Conservation (phyloP, 2,797 vertebrate genomes). For the Pseudopleuronectes americanus region DNA sequence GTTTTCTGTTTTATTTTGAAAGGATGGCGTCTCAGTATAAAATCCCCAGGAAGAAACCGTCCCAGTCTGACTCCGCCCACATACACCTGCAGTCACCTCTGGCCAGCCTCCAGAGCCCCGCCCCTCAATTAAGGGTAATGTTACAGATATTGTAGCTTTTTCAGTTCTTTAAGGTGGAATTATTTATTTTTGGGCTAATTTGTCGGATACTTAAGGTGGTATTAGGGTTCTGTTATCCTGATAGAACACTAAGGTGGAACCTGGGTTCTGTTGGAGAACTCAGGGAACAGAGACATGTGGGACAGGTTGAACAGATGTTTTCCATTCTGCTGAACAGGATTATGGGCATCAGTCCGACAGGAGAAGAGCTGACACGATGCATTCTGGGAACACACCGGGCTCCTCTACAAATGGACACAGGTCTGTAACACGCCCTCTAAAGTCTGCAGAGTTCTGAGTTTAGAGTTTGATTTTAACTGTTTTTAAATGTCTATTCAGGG, state of each 20-base stretch:
- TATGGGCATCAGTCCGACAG: slow-evolving; percentile 35
- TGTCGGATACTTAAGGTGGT: background rate
- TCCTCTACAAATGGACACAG: slow-evolving; percentile 14
- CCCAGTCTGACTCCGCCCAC: slow-evolving; percentile 38
- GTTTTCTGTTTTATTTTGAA: background rate
- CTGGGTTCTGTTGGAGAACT: no score
- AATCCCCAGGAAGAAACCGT: slow-evolving; percentile 75
- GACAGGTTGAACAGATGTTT: no score
- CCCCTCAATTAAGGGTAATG: slow-evolving; percentile 37
- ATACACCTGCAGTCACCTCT: slow-evolving; percentile 71
- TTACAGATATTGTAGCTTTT: background rate
- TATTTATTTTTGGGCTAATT: no score
- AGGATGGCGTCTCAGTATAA: slow-evolving; percentile 71
- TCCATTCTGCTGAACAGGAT: slow-evolving; percentile 18
- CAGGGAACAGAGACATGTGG: no score
- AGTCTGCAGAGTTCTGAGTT: background rate
- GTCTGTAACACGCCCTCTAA: slow-evolving; percentile 25
- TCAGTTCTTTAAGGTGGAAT: background rate
- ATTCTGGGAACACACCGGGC: slow-evolving; percentile 43
- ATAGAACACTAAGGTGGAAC: no score
- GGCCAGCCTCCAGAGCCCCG: slow-evolving; percentile 64
- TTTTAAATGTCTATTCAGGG: background rate
- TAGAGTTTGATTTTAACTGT: background rate
- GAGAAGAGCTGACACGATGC: slow-evolving; percentile 23
- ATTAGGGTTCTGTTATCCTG: background rate